phyloP scores from a whole-genome alignment of 2,113 vertebrate species.

The Ginglymostoma cirratum region DNA sequence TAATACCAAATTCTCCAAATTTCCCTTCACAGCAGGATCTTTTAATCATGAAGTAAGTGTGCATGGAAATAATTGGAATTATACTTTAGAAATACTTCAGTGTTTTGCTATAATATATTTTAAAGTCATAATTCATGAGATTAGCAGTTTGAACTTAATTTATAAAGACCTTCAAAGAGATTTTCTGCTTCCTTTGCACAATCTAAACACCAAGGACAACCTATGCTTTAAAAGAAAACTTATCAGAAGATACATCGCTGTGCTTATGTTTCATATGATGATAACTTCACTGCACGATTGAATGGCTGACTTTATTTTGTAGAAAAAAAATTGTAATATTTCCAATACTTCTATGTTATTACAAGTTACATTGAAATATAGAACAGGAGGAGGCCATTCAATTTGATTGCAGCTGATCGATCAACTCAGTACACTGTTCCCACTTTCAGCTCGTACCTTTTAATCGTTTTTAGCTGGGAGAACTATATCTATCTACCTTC shows the following conservation, averaged over 20 bases:
- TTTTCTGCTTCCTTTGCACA: neutral
- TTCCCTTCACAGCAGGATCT: slow-evolving; percentile 30
- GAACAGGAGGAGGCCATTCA: no score
- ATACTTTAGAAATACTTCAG: slow-evolving; percentile 22
- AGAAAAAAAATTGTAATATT: neutral
- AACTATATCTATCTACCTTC: no score
- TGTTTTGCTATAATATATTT: slow-evolving; percentile 23
- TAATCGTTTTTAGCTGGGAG: no score
- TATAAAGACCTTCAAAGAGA: slow-evolving; percentile 34
- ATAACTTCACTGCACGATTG: neutral
- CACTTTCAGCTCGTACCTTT: no score
- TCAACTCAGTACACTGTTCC: no score
- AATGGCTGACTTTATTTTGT: neutral
- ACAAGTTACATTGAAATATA: no score
- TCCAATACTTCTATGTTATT: neutral
- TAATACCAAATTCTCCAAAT: slow-evolving; percentile 29
- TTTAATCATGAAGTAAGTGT: slow-evolving; percentile 34
- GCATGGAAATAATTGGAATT: slow-evolving; percentile 31
- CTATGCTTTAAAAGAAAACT: neutral
- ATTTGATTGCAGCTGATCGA: no score
- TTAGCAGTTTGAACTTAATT: slow-evolving; percentile 32
- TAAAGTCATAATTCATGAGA: slow-evolving; percentile 25
- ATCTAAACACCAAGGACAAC: neutral
- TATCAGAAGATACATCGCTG: neutral
- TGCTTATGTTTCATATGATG: neutral